These are phyloP conservation scores for Oreochromis mossambicus DNA, from an alignment of 2,797 vertebrate genomes.

Conservation along the genomic window DNA sequence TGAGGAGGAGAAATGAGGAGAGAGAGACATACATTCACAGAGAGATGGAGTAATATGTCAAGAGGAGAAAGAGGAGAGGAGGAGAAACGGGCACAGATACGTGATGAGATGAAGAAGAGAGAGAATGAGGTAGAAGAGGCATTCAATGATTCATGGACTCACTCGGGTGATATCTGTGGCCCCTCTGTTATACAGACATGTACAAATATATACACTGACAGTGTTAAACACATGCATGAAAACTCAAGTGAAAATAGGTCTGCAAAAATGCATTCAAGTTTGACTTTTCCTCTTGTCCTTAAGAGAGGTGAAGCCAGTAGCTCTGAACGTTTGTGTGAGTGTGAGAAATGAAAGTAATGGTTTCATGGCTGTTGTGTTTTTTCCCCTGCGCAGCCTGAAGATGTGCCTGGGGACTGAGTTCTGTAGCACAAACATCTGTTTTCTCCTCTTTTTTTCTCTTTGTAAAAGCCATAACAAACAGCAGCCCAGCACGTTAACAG, in stretches of 20 bases:
- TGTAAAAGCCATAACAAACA: slow-evolving; percentile 39
- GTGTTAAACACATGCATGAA: neutral
- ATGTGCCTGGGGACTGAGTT: slow-evolving; percentile 43
- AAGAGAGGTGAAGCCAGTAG: neutral
- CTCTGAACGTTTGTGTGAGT: neutral
- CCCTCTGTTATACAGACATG: neutral
- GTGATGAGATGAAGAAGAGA: neutral
- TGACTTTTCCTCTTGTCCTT: neutral
- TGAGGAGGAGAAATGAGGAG: neutral
- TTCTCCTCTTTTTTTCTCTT: slow-evolving; percentile 3
- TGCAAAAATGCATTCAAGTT: neutral
- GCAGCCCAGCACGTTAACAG: slow-evolving; percentile 20
- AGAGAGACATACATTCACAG: neutral
- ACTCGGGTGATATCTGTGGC: slow-evolving; percentile 18
- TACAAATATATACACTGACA: neutral
- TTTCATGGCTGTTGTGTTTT: slow-evolving; percentile 20
- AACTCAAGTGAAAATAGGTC: neutral
- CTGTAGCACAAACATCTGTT: slow-evolving; percentile 69
- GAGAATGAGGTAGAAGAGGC: neutral
- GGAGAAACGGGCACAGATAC: neutral
- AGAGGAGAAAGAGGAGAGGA: neutral
- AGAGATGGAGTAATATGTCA: neutral
- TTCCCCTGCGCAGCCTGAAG: slow-evolving; percentile 11
- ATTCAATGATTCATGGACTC: slow-evolving; percentile 43
- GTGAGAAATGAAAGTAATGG: slow-evolving; percentile 12